Evolutionary conservation across 2,797 vertebrate genomes (phyloP), one percentile per base, ranked within the genome.

Genomic region (Falco cherrug): DNA sequence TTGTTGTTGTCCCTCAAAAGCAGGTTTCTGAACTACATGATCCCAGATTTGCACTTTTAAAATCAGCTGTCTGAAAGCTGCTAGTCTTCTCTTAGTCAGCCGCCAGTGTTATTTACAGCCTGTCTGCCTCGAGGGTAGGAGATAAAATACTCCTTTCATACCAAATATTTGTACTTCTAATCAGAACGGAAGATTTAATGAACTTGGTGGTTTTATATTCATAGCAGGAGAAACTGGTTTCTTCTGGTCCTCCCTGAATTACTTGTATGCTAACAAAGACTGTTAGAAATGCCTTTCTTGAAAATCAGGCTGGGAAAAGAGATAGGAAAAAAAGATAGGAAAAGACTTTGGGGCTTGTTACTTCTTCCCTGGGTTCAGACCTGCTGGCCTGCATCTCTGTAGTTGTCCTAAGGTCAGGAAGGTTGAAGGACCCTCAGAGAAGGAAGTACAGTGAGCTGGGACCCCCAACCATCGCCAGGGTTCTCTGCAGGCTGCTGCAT

Each of bases 41-140:
- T 77, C 79, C 9, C n/a, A 76, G 87, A 64, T 69, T 57, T 92
- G 51, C 77, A 45, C 54, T 77, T 69, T 54, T 69, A 0, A 69
- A 89, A 80, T 83, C 73, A 39, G 11, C 53, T 81, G 19, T 61
- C 81, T 78, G 33, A 71, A 86, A 69, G 26, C 87, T 82, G 56
- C 51, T 43, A 63, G 14, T 53, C 57, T 84, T 63, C 70, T 63
- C 76, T 74, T 83, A 67, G 59, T 75, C 57, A 88, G 51, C 48
- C 50, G 39, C 79, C 81, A 73, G n/a, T 60, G 63, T 92, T 95
- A 85, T 95, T 95, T 92, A 74, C 56, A 83, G 69, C 59, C 70
- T 82, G 33, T 39, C 70, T 91, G 54, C 67, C 89, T 92, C 7
- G 6, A 64, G 47, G 33, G 54, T 43, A 50, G 81, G 53, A 89